Base-by-base conservation (phyloP, 2,113 vertebrate species). In the Catharus fuscescens region DNA sequence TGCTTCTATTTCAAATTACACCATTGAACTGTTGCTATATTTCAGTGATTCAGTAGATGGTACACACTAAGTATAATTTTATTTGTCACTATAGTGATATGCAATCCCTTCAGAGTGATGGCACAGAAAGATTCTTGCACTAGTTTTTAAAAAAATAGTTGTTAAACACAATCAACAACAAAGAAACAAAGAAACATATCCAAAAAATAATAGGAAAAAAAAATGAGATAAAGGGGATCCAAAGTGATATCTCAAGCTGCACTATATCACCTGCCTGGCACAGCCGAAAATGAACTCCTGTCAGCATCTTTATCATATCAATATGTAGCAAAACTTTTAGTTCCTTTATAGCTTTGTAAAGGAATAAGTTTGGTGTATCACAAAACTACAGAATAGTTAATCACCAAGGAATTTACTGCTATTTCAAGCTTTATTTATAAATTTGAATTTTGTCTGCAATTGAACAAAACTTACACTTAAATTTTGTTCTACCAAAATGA, bases 261-360 rank as follows among this genome's bases (percentile, higher is more conserved):
- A 60, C 14, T 42, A 0, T 10, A 45, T 9, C 18, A n/a, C n/a
- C 48, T 65, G 34, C 32, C 38, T 47, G 25, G 29, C 44, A 83
- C 5, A 65, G 20, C 4, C n/a, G 65, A 77, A 57, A 19, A 25
- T 4, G 2, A 57, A 36, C 34, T 90, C n/a, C 64, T 47, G 23
- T 14, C 18, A 34, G 23, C 25, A 42, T 25, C 32, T 83, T 80
- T 47, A 67, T 20, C 28, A 12, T 20, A 57, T 16, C 0, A 0
- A 70, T 20, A 70, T 24, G 24, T 8, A 57, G 34, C 9, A 61
- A 10, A 74, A 31, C 8, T 69, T 57, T 47, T 36, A 44, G 62
- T 38, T 61, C 26, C 24, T 47, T 70, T 23, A 18, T 5, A 60
- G 26, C 12, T 26, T 21, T 61, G 14, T 20, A 76, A 67, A 70